Conservation (phyloP, 1,140 invertebrate species). For the Aporrectodea caliginosa region DNA sequence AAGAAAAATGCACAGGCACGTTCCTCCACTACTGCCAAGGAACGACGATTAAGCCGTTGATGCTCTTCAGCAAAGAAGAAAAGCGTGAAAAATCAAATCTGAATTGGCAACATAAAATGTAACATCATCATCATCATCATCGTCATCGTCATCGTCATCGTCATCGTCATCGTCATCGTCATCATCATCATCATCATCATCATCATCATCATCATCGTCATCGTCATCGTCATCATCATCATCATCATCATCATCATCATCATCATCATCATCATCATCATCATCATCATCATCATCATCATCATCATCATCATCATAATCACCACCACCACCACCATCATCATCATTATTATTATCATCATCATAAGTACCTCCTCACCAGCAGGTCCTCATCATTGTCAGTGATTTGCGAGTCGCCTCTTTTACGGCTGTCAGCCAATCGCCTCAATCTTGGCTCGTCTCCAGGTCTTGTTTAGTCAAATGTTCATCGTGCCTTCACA, state of each 20-base stretch:
- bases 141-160: constrained; percentile 12
- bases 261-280: constrained; percentile 23
- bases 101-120: no score
- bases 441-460: background rate
- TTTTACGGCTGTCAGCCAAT: no score
- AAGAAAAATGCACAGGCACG: no score
- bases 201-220: constrained; percentile 8
- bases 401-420: no score
- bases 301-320: background rate
- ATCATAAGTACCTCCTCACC: background rate
- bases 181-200: background rate
- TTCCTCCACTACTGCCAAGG: no score
- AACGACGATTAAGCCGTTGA: no score
- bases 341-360: background rate
- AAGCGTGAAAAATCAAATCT: no score
- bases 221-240: constrained; percentile 14
- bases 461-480: background rate
- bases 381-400: background rate
- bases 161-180: constrained; percentile 1
- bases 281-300: constrained; percentile 17
- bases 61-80: no score
- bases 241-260: constrained; percentile 23
- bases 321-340: background rate
- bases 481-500: background rate
- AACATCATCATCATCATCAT: constrained; percentile 19